These are phyloP conservation scores for Alentia gelatinosa DNA, from an alignment of 2,888 invertebrate genomes.

Conservation along the genomic window DNA sequence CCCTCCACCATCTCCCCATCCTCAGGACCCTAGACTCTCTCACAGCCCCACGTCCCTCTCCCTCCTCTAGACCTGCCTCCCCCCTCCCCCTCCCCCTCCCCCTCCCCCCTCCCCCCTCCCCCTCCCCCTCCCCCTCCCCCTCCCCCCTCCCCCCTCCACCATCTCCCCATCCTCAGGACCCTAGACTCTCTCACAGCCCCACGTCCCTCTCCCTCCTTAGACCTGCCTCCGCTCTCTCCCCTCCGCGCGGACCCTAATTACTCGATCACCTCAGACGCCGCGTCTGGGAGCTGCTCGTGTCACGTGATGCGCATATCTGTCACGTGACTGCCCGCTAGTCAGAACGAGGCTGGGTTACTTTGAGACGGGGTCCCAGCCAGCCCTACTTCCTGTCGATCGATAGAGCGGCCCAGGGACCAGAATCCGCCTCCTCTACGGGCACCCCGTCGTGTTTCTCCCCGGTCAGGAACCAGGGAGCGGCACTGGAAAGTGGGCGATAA, in stretches of 20 bases:
- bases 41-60: no score
- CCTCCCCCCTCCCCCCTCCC: not conserved
- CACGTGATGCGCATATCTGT: slow-evolving; percentile 1
- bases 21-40: not conserved
- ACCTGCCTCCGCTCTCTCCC: not conserved
- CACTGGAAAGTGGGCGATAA: not conserved
- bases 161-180: not conserved
- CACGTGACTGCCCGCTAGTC: not conserved
- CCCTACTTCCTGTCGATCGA: no score
- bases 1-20: not conserved
- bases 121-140: not conserved
- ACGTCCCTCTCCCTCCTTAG: no score
- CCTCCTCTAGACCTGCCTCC: not conserved
- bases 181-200: no score
- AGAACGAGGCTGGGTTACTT: not conserved
- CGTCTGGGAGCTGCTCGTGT: not conserved
- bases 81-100: not conserved
- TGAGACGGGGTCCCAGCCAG: not conserved
- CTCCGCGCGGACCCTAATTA: not conserved
- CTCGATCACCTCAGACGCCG: not conserved
- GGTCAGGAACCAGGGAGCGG: no score
- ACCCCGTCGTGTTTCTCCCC: no score
- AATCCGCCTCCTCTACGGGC: no score
- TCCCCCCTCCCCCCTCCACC: not conserved
- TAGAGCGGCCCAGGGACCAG: no score